These are phyloP conservation scores for Nasonia giraulti DNA, from an alignment of 1,140 invertebrate species.

Conservation along the genomic window DNA sequence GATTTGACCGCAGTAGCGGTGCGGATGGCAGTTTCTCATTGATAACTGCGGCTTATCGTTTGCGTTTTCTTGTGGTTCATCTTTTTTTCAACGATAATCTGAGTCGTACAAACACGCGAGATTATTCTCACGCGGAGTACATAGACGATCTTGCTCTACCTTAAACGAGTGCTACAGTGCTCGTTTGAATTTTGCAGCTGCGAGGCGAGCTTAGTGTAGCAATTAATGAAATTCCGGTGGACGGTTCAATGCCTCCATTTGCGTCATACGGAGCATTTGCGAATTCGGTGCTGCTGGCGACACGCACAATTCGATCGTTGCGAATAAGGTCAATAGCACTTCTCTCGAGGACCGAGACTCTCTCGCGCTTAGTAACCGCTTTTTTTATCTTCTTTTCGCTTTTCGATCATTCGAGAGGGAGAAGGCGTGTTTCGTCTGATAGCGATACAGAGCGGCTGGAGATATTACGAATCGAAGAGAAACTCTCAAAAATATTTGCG, in stretches of 20 bases:
- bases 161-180: no score
- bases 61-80: background rate
- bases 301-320: background rate
- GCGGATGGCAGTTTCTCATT: background rate
- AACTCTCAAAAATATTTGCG: no score
- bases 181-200: no score
- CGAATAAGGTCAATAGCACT: slow-evolving; percentile 23
- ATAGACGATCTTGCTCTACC: no score
- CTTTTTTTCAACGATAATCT: slow-evolving; percentile 14
- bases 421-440: no score
- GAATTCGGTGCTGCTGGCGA: slow-evolving; percentile 4
- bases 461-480: no score
- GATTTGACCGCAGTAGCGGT: background rate
- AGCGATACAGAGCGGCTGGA: no score
- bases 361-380: background rate
- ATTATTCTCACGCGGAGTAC: no score
- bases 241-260: slow-evolving; percentile 43
- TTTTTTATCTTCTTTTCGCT: no score
- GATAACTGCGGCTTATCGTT: slow-evolving; percentile 7
- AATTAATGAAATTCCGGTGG: slow-evolving; percentile 28
- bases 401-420: no score
- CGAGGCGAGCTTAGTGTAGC: background rate
- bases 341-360: background rate
- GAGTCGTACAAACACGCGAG: no score
- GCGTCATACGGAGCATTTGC: slow-evolving; percentile 26